Conservation (phyloP, 2,797 vertebrate species). For the Falco concolor region DNA sequence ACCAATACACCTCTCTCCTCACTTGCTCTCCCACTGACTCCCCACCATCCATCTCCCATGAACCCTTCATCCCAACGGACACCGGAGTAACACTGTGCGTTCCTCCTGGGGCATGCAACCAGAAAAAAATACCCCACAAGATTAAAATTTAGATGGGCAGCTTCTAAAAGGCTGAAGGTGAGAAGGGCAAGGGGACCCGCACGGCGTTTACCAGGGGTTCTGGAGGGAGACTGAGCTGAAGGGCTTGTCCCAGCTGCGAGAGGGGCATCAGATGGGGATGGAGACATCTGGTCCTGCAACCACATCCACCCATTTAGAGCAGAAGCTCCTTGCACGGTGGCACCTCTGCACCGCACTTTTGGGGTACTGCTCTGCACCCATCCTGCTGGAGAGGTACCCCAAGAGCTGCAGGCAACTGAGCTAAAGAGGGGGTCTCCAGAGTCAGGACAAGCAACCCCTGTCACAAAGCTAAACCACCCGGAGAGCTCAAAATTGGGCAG, state of each 20-base stretch:
- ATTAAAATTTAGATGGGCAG: neutral
- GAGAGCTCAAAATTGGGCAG: neutral
- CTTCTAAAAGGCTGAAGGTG: neutral
- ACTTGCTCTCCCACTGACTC: neutral
- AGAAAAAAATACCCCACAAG: neutral
- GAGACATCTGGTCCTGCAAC: conserved; percentile 41
- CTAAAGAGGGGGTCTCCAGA: neutral
- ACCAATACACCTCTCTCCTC: neutral
- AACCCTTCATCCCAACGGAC: neutral
- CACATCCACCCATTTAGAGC: neutral
- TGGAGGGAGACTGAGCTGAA: conserved; percentile 1
- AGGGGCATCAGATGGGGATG: neutral
- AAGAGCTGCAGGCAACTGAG: neutral
- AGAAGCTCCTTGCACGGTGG: neutral
- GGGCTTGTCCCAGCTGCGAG: neutral
- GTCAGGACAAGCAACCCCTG: neutral
- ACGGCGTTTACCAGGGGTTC: conserved; percentile 66
- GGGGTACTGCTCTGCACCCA: rapidly evolving
- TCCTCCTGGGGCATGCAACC: neutral
- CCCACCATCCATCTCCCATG: neutral
- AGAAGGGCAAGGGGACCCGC: rapidly evolving
- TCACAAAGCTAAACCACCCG: neutral
- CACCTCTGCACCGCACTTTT: neutral
- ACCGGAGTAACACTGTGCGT: neutral
- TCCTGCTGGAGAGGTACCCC: neutral